A percentile compares a stretch with the other conserved stretches of the same genome.
These are phyloP conservation scores for Dendropsophus ebraccatus DNA, from an alignment of 2,113 vertebrate genomes.

Conservation along the genomic window DNA sequence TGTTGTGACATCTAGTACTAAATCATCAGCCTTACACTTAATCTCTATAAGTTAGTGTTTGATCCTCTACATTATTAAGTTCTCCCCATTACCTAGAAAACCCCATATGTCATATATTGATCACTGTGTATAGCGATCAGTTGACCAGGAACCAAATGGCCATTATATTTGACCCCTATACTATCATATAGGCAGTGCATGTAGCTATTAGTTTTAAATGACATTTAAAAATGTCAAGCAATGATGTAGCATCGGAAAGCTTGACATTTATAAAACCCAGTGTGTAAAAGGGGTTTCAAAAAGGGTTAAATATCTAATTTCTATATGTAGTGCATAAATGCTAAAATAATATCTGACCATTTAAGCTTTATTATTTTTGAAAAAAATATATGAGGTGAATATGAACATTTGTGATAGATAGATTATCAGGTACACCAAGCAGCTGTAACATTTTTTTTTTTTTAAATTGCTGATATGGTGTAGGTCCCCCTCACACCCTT, in stretches of 20 bases:
- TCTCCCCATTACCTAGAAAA: background rate
- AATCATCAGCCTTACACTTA: background rate
- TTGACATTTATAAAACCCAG: background rate
- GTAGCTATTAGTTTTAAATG: background rate
- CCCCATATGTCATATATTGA: background rate
- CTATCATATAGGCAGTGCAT: background rate
- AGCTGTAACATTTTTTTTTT: no score
- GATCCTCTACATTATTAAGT: background rate
- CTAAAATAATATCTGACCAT: background rate
- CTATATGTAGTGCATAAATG: background rate
- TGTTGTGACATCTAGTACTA: background rate
- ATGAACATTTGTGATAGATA: background rate
- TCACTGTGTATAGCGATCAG: background rate
- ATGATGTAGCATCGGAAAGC: background rate
- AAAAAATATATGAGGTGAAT: background rate
- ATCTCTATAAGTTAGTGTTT: background rate
- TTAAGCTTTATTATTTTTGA: background rate
- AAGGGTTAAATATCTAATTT: slow-evolving; percentile 7
- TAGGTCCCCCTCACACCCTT: no score
- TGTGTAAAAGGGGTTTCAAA: background rate
- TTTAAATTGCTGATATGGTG: no score
- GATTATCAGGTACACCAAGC: no score
- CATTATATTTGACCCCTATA: background rate
- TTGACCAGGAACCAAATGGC: background rate
- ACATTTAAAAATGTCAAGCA: slow-evolving; percentile 14